A percentile compares a stretch with the other conserved stretches of the same genome.
Conservation (phyloP, 2,113 vertebrate genomes). For the Indri indri region DNA sequence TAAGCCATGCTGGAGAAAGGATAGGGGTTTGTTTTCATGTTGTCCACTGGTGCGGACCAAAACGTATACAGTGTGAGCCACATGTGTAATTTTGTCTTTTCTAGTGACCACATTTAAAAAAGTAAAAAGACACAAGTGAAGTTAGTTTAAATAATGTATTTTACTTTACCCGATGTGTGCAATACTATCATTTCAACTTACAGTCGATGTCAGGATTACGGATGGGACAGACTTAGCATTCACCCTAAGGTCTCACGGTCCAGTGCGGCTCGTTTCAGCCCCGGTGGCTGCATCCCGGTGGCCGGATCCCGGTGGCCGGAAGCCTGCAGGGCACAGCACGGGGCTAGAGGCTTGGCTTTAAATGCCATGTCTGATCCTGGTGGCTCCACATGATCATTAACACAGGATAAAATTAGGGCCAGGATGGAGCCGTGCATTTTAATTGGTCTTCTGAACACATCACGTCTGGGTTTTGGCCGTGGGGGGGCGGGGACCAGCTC, state of each 20-base stretch:
- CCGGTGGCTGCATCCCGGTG: background rate
- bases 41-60: background rate
- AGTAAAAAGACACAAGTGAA: background rate
- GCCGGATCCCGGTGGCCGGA: background rate
- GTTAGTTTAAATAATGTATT: background rate
- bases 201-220: background rate
- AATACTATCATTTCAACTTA: background rate
- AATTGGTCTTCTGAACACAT: background rate
- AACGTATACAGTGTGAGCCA: background rate
- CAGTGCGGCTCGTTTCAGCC: no score
- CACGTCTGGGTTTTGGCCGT: background rate
- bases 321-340: accelerated
- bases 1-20: background rate
- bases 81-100: background rate
- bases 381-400: no score
- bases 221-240: background rate
- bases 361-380: background rate
- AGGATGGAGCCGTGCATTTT: background rate
- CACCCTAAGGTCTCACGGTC: background rate
- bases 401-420: background rate
- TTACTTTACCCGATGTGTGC: background rate
- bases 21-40: background rate
- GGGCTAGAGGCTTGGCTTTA: background rate
- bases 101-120: background rate
- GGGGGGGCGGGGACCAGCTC: background rate